These are phyloP conservation scores for Actinostola sp. DNA, from an alignment of 92 coral and sea anemone species.

Conservation along the genomic window DNA sequence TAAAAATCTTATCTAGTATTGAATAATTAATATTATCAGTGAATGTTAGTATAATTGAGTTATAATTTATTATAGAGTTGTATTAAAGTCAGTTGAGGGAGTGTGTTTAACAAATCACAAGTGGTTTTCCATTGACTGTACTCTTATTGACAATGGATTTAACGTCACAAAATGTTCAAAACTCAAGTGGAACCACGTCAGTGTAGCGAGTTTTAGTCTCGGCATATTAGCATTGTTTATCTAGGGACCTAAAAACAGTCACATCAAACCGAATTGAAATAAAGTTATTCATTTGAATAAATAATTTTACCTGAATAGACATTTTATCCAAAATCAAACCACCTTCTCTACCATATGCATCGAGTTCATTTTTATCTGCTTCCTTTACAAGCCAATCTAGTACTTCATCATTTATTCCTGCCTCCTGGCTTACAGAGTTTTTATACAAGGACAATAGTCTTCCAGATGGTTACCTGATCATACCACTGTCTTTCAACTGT, in stretches of 20 bases:
- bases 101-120: too few relatives aligned
- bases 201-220: too few relatives aligned
- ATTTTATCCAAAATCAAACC: constrained; percentile 63
- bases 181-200: too few relatives aligned
- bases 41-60: too few relatives aligned
- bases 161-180: too few relatives aligned
- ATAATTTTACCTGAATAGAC: constrained; percentile 48
- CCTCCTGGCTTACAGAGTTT: constrained; percentile 38
- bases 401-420: constrained; percentile 38
- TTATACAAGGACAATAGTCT: constrained; percentile 37
- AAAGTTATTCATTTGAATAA: neutral
- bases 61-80: too few relatives aligned
- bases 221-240: neutral
- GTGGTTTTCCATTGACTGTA: too few relatives aligned
- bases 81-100: too few relatives aligned
- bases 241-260: neutral
- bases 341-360: constrained; percentile 37
- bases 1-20: too few relatives aligned
- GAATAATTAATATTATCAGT: too few relatives aligned
- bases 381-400: constrained; percentile 47
- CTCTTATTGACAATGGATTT: too few relatives aligned
- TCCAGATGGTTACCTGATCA: constrained; percentile 34
- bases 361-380: constrained; percentile 33
- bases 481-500: constrained; percentile 38
- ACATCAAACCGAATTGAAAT: neutral